Evolutionary conservation across 1,140 invertebrate species (phyloP), one percentile per base, ranked within the genome.

Genomic region (Drosophila sucinea): DNA sequence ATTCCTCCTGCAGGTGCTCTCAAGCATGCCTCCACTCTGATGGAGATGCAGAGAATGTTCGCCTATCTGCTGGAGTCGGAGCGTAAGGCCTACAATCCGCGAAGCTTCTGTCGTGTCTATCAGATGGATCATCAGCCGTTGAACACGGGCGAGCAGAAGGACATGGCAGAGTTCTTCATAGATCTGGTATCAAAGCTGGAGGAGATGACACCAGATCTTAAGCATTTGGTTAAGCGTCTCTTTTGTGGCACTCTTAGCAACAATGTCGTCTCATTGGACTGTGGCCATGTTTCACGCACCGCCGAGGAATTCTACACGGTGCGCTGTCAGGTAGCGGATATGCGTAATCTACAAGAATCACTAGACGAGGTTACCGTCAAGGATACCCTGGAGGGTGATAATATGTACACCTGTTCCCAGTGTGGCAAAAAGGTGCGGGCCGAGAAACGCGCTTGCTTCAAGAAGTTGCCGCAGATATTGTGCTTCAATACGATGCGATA

Each of bases 401-500:
- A 99, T 90, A 99, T 98, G 96, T 99, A 99, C 92, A 98, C 97
- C 0, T 99, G 98, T 92, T 98, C 97, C 5, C 97, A 98, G 73
- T 99, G 98, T 92, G 96, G 97, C 1, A 97, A 96, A 84, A 98
- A 98, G 94, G 98, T 98, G 17, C 93, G 98, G 47, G 98, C 98
- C 0, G 98, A 99, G 91, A 98, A 98, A 92, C 93, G 98, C 58
- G 98, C 98, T 0, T 99, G 98, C 92, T 98, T 99, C 86, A 98
- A 98, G 86, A 97, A 97, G 81, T 92, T 99, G 8, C 98, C 98
- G 0, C 95, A 97, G 65, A 98, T 99, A 70, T 92, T 99, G 11
- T 98, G 98, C 87, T 98, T 99, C 90, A 99, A 99, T 91, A 99
- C 98, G 0, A 98, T 99, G 98, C 94, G 98, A n/a, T 99, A 99